Conservation (phyloP, 2,797 vertebrate genomes). For the Crypturellus tataupa region DNA sequence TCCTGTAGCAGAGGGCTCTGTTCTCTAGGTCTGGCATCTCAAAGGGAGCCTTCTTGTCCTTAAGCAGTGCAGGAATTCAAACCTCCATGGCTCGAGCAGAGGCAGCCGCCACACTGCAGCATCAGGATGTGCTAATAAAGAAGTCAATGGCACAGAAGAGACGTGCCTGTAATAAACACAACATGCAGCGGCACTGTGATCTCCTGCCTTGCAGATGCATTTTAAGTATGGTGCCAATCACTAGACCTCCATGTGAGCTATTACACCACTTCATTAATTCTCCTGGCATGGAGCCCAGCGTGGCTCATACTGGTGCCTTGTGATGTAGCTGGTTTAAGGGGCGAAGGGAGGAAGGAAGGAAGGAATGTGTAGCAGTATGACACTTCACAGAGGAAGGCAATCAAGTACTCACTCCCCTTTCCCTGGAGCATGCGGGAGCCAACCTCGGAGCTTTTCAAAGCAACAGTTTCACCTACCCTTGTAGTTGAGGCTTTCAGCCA, state of each 20-base stretch:
- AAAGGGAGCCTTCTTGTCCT: conserved; percentile 13
- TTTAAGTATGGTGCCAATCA: conserved; percentile 70
- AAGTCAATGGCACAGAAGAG: conserved; percentile 73
- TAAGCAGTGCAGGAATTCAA: conserved; percentile 60
- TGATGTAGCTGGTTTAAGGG: conserved; percentile 51
- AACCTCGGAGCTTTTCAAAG: conserved; percentile 26
- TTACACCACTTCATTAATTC: conserved; percentile 80
- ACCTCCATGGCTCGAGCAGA: conserved; percentile 40
- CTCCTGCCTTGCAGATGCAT: conserved; percentile 74
- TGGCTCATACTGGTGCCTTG: conserved; percentile 64
- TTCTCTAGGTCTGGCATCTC: conserved; percentile 21
- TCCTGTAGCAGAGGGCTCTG: background rate
- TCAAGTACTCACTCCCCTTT: background rate
- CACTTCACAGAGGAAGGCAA: background rate
- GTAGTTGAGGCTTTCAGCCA: background rate
- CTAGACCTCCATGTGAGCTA: conserved; percentile 69
- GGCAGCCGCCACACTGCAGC: conserved; percentile 16
- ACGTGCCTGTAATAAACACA: conserved; percentile 76
- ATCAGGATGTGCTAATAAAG: conserved; percentile 66
- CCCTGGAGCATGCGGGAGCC: background rate
- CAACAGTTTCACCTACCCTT: conserved; percentile 4
- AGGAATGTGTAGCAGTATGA: background rate
- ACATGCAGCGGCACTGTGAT: conserved; percentile 51
- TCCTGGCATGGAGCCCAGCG: conserved; percentile 75
- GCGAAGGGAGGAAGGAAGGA: conserved; percentile 18